A percentile compares a stretch with the other conserved stretches of the same genome.
These are phyloP conservation scores for Phlogophora meticulosa DNA, from an alignment of 2,888 invertebrate species.

Conservation along the genomic window DNA sequence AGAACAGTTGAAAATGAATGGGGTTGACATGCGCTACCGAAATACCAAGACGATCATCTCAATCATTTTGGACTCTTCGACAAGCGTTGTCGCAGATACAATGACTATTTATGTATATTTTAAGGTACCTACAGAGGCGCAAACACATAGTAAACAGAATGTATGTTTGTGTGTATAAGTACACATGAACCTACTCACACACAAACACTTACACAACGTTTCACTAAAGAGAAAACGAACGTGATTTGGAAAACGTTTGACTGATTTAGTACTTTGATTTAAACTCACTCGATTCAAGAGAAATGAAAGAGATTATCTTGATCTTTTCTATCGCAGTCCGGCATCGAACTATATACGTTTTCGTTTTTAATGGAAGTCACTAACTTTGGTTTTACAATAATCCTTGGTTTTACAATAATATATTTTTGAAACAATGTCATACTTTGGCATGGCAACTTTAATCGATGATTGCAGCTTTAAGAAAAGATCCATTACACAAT, in stretches of 20 bases:
- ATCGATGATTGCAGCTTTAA: no score
- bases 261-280: constrained; percentile 38
- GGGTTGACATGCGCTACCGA: no score
- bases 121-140: no score
- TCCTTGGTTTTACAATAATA: neutral
- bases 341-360: constrained; percentile 15
- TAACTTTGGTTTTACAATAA: neutral
- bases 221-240: constrained; percentile 10
- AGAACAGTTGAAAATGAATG: no score
- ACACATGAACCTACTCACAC: neutral
- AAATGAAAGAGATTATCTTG: constrained; percentile 37
- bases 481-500: no score
- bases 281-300: constrained; percentile 21
- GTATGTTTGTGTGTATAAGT: neutral
- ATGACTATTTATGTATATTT: no score
- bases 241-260: constrained; percentile 18
- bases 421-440: neutral
- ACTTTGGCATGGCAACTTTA: no score
- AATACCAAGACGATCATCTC: no score
- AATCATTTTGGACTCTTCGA: no score
- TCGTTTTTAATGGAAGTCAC: neutral
- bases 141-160: neutral
- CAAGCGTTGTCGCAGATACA: no score
- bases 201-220: neutral
- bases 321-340: constrained; percentile 29